phyloP scores from a whole-genome alignment of 2,113 vertebrate species.

The Passer montanus region DNA sequence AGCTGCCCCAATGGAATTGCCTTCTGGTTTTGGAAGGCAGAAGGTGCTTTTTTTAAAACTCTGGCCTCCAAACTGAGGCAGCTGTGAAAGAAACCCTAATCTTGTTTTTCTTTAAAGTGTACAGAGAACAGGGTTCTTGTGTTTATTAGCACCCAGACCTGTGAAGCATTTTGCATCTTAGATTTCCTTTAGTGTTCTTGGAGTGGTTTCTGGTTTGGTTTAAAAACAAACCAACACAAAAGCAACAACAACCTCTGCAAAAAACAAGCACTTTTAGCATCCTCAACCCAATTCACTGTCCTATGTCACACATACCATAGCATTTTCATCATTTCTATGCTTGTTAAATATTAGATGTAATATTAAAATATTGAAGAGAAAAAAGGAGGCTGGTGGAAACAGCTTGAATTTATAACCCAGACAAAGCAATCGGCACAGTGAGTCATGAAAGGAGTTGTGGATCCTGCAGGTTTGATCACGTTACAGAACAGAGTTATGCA shows the following conservation, averaged over 20 bases:
- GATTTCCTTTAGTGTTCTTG: not conserved
- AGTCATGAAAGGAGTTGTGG: not conserved
- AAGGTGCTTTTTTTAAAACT: conserved; percentile 35
- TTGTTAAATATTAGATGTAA: conserved; percentile 52
- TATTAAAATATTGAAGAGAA: conserved; percentile 45
- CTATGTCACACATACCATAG: not conserved
- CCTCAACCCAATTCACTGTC: not conserved
- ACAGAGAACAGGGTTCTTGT: not conserved
- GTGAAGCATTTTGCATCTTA: not conserved
- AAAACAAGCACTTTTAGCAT: not conserved
- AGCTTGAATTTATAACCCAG: conserved; percentile 15
- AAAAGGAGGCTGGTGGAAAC: conserved; percentile 20
- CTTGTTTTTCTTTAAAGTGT: conserved; percentile 6
- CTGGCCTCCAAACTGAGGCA: not conserved
- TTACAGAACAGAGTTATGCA: not conserved
- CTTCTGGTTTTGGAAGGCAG: not conserved
- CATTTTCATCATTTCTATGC: not conserved
- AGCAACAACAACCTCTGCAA: not conserved
- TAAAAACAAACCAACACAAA: not conserved
- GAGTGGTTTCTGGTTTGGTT: not conserved
- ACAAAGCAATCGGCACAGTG: not conserved
- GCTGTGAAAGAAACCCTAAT: conserved; percentile 17
- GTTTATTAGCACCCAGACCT: conserved; percentile 13
- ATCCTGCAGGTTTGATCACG: not conserved
- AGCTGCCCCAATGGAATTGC: conserved; percentile 27